phyloP scores from a whole-genome alignment of 2,888 invertebrate species.

The Mellilla xanthometata region DNA sequence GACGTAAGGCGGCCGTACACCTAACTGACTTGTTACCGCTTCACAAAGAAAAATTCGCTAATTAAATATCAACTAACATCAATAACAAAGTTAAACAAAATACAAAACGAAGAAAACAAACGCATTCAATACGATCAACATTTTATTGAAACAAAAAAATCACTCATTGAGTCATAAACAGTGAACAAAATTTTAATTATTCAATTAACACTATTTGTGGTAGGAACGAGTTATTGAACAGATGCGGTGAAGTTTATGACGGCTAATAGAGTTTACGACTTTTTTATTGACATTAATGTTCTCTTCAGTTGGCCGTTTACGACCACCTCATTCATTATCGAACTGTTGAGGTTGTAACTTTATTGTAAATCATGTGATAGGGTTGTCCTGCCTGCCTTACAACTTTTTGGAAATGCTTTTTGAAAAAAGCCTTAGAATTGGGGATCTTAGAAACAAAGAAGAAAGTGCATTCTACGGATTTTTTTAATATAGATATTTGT shows the following conservation, averaged over 20 bases:
- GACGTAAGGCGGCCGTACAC: too few species aligned
- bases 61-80: too few species aligned
- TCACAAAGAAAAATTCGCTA: too few species aligned
- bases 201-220: conserved; percentile 70
- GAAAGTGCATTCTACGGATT: too few species aligned
- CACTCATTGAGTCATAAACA: conserved; percentile 26
- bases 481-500: too few species aligned
- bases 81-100: too few species aligned
- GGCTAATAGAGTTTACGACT: conserved; percentile 79
- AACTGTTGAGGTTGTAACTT: conserved; percentile 75
- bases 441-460: too few species aligned
- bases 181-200: conserved; percentile 50
- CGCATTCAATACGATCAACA: too few species aligned
- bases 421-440: neutral
- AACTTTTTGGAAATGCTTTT: neutral
- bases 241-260: conserved; percentile 79
- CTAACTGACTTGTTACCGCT: too few species aligned
- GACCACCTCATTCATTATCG: conserved; percentile 79
- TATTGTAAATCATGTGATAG: conserved; percentile 71
- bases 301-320: conserved; percentile 76
- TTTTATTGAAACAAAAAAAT: neutral
- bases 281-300: conserved; percentile 82
- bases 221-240: conserved; percentile 74
- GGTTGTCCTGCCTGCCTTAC: conserved; percentile 4
- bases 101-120: too few species aligned